These are phyloP conservation scores for Sternotherus odoratus DNA, from an alignment of 2,797 vertebrate genomes.

Conservation along the genomic window DNA sequence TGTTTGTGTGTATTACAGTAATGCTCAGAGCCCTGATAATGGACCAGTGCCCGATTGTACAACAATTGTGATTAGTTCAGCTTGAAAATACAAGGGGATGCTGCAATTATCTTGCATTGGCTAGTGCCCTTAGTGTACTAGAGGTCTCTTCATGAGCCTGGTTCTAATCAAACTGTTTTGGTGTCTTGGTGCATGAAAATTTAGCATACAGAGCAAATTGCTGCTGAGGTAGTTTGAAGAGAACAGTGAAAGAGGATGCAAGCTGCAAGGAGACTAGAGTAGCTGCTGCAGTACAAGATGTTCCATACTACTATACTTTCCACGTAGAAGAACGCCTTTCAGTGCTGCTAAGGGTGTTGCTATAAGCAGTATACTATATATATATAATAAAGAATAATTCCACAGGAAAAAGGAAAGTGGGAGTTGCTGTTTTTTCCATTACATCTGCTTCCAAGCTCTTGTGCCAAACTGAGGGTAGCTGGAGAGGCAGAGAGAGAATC, in stretches of 20 bases:
- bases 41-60: background rate
- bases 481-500: background rate
- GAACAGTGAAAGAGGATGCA: background rate
- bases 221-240: background rate
- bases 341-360: accelerated
- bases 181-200: background rate
- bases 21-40: accelerated
- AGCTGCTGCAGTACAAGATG: accelerated
- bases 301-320: background rate
- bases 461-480: background rate
- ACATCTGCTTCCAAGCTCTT: background rate
- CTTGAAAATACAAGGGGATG: background rate
- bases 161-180: background rate
- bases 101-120: background rate
- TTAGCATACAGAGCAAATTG: background rate
- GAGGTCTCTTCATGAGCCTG: background rate
- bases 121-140: background rate
- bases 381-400: background rate
- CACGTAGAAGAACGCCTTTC: background rate
- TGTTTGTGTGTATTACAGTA: accelerated
- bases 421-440: conserved; percentile 12
- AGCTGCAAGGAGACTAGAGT: background rate
- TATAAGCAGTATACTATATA: background rate
- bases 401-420: background rate
- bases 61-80: background rate